Evolutionary conservation across 2,797 vertebrate genomes (phyloP), one percentile per base, ranked within the genome.

Genomic region (Sebastiscus tertius): DNA sequence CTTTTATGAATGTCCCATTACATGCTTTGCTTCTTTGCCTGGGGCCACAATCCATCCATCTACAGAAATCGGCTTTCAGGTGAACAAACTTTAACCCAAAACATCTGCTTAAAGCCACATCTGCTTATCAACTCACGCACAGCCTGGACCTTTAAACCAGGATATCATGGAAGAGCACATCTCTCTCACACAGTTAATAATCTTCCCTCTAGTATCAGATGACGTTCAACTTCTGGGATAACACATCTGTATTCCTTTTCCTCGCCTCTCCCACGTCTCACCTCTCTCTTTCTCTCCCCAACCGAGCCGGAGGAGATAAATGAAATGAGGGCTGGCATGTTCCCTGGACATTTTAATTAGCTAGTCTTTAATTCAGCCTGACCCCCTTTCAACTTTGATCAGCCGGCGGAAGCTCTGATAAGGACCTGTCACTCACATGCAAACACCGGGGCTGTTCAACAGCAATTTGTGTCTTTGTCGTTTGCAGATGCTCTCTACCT

Each of bases 271-370:
- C 24, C 75, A 27, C 65, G 60, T 85, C 79, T 83, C 84, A 77
- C 75, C 75, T 85, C 75, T 79, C 77, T 71, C 72, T 64, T 65
- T 84, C 78, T 80, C 74, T 83, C 54, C 27, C 76, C 36, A 36
- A 62, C 75, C 66, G 67, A 71, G 87, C 84, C 66, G 2, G 70
- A 86, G 75, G 85, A 90, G 94, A 95, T 93, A 92, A 95, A 91
- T 87, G 59, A 86, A 94, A 90, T 39, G 80, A 88, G 74, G 55
- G 39, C 75, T 88, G 85, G 72, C 89, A 75, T 93, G 88, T 93
- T 94, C 92, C 85, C 88, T 82, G 91, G 94, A 95, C 93, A 93
- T 96, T 96, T 95, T 95, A 95, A 96, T 96, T 95, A 95, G 90
- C 91, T 86, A 49, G 83, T 94, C 92, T 95, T 95, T 96, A 96